These are phyloP conservation scores for Laspeyria flexula DNA, from an alignment of 2,888 invertebrate genomes.

Conservation along the genomic window DNA sequence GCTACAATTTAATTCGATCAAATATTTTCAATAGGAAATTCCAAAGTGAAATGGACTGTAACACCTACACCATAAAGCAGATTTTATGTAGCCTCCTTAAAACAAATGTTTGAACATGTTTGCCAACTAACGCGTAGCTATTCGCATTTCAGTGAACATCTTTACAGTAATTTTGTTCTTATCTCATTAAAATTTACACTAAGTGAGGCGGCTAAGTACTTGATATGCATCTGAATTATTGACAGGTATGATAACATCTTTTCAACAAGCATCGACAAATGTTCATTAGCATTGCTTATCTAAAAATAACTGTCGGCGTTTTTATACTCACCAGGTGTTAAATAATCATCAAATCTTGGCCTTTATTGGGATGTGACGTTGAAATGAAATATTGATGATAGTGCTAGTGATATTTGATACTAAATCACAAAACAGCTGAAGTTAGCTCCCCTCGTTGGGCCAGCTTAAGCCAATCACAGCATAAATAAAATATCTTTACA, in stretches of 20 bases:
- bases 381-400: not conserved
- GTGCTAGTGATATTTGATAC: not conserved
- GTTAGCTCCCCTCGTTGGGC: no score
- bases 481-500: no score
- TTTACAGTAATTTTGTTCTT: slow-evolving; percentile 11
- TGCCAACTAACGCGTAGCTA: not conserved
- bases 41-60: not conserved
- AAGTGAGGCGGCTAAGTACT: slow-evolving; percentile 30
- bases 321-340: slow-evolving; percentile 19
- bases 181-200: slow-evolving; percentile 18
- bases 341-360: slow-evolving; percentile 7
- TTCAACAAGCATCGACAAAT: slow-evolving; percentile 30
- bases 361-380: not conserved
- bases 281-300: slow-evolving; percentile 40
- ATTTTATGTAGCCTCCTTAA: not conserved
- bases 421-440: no score
- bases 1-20: not conserved
- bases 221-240: slow-evolving; percentile 41
- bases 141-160: slow-evolving; percentile 8
- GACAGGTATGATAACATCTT: slow-evolving; percentile 39
- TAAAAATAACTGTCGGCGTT: slow-evolving; percentile 12
- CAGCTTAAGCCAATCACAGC: no score
- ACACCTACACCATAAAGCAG: not conserved
- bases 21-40: not conserved
- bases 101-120: not conserved